phyloP scores from a whole-genome alignment of 2,113 vertebrate genomes.

The Nesospiza acunhae region DNA sequence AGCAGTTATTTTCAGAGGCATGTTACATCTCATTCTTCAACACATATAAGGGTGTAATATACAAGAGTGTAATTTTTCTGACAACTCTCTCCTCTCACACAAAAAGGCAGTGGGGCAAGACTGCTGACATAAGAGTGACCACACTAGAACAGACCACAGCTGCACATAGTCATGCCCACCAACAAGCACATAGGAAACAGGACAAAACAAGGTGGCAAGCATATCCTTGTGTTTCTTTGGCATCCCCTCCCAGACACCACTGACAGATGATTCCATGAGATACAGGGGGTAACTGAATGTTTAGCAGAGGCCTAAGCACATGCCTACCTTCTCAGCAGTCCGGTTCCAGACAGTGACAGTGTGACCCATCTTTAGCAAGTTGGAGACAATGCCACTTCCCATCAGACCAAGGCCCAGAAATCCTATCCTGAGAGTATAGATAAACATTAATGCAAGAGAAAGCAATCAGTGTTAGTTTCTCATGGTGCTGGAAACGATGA shows the following conservation, averaged over 20 bases:
- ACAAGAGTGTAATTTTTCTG: background rate
- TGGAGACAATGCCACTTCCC: constrained; percentile 97
- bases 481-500: background rate
- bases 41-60: background rate
- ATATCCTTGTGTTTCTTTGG: background rate
- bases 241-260: background rate
- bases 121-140: background rate
- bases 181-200: background rate
- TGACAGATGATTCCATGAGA: background rate
- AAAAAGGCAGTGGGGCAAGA: background rate
- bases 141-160: background rate
- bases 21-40: background rate
- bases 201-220: background rate
- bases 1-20: background rate
- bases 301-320: background rate
- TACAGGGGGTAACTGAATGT: background rate
- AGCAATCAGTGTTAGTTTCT: background rate
- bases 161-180: background rate
- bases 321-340: constrained; percentile 93
- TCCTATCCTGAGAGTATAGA: constrained; percentile 85
- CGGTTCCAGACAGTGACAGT: constrained; percentile 98
- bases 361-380: constrained; percentile 98
- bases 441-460: background rate
- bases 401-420: constrained; percentile 97
- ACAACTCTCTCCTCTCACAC: background rate